Evolutionary conservation across 2,113 vertebrate genomes (phyloP).

Genomic region (Cebidichthys violaceus): DNA sequence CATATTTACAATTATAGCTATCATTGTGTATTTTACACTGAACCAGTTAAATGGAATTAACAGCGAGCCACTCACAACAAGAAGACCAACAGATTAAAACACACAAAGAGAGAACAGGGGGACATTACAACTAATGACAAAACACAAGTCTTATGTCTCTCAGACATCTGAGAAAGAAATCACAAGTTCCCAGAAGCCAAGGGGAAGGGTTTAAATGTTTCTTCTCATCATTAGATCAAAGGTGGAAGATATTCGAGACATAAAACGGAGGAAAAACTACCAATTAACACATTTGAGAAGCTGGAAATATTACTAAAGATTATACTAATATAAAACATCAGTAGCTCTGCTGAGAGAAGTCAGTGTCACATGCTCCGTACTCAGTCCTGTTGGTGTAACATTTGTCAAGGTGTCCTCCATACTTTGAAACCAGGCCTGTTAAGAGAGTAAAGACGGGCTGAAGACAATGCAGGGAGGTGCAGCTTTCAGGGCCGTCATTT

Average conservation of each 20-base stretch:
- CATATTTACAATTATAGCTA: not conserved
- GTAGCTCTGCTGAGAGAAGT: not conserved
- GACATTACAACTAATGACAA: not conserved
- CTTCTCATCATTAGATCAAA: not conserved
- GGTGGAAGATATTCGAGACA: no score
- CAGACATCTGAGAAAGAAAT: no score
- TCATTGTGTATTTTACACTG: not conserved
- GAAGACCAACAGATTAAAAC: not conserved
- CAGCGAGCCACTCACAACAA: not conserved
- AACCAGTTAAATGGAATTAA: not conserved
- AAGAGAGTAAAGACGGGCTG: not conserved
- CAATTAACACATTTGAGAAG: no score
- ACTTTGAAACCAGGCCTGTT: not conserved
- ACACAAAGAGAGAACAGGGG: not conserved
- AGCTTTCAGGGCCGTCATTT: conserved; percentile 8
- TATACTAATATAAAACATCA: not conserved
- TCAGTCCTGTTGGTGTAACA: no score
- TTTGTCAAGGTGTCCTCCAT: not conserved
- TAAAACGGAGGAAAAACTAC: no score
- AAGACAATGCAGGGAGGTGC: not conserved
- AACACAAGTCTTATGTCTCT: not conserved
- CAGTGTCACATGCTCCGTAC: not conserved
- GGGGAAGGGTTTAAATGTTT: not conserved
- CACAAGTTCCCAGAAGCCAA: not conserved
- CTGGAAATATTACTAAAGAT: not conserved